Evolutionary conservation across 2,888 invertebrate species (phyloP).

Genomic region (Noctua fimbriata): DNA sequence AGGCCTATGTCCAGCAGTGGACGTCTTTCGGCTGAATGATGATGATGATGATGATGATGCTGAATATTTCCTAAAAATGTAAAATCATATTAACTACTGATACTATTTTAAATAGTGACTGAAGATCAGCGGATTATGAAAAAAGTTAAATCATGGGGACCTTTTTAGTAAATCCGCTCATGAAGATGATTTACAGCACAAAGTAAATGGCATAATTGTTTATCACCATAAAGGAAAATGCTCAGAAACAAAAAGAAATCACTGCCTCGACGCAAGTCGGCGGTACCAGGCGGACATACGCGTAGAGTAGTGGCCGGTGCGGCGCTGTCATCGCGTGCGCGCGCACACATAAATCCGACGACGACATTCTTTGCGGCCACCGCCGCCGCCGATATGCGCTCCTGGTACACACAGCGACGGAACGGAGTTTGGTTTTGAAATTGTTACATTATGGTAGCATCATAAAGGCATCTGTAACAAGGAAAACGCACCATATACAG

Average conservation of each 20-base stretch:
- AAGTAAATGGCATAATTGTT: slow-evolving; percentile 50
- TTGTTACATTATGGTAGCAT: slow-evolving; percentile 66
- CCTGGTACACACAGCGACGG: slow-evolving; percentile 72
- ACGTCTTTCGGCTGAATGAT: no score
- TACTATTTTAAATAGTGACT: not conserved
- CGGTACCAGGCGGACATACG: slow-evolving; percentile 78
- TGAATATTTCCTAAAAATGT: not conserved
- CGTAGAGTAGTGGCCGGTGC: slow-evolving; percentile 80
- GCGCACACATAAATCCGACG: slow-evolving; percentile 83
- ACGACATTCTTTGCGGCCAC: slow-evolving; percentile 85
- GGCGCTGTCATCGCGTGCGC: slow-evolving; percentile 80
- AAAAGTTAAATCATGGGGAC: not conserved
- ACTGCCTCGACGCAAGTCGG: slow-evolving; percentile 62
- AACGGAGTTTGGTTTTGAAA: slow-evolving; percentile 65
- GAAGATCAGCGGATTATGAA: not conserved
- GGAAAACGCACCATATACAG: slow-evolving; percentile 58
- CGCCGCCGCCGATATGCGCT: slow-evolving; percentile 78
- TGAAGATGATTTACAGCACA: slow-evolving; percentile 38
- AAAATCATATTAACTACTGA: not conserved
- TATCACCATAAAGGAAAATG: slow-evolving; percentile 56
- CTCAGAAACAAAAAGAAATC: slow-evolving; percentile 62
- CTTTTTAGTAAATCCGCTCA: not conserved
- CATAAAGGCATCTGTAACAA: slow-evolving; percentile 65
- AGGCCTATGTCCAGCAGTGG: no score
- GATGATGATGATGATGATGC: no score